Evolutionary conservation across 2,113 vertebrate genomes (phyloP).

Genomic region (Cochlearius cochlearius): DNA sequence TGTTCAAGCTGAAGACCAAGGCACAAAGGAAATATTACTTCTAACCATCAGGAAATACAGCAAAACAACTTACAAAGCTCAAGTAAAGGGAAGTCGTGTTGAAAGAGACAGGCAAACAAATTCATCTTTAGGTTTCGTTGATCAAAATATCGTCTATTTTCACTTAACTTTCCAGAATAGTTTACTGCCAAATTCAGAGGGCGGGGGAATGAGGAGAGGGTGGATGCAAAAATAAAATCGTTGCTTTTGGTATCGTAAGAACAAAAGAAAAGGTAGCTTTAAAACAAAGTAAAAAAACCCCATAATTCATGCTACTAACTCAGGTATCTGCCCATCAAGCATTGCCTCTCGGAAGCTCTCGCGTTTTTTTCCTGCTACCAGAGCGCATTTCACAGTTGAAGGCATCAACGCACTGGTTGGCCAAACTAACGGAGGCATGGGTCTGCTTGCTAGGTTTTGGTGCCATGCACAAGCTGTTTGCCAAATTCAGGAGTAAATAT

Average conservation of each 20-base stretch:
- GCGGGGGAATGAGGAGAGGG: not conserved
- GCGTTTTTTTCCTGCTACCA: not conserved
- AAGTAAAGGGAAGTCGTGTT: fast-evolving
- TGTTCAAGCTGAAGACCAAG: slow-evolving; percentile 86
- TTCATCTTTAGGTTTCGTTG: slow-evolving; percentile 5
- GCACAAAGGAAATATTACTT: not conserved
- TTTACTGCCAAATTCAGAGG: not conserved
- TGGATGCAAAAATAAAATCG: not conserved
- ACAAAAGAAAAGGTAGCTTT: not conserved
- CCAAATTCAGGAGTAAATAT: not conserved
- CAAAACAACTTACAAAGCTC: not conserved
- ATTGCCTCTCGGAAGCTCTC: not conserved
- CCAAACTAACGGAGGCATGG: fast-evolving
- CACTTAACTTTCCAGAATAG: not conserved
- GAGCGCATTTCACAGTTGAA: fast-evolving
- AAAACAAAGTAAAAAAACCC: not conserved
- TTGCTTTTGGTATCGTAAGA: fast-evolving
- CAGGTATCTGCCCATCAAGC: not conserved
- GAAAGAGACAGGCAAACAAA: slow-evolving; percentile 49
- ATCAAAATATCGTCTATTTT: not conserved
- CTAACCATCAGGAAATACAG: not conserved
- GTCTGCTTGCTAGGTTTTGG: not conserved
- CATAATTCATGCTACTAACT: not conserved
- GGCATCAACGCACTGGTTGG: fast-evolving
- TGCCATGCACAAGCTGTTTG: not conserved